Conservation (phyloP, 2,888 invertebrate species). For the Nomada lathburiana region DNA sequence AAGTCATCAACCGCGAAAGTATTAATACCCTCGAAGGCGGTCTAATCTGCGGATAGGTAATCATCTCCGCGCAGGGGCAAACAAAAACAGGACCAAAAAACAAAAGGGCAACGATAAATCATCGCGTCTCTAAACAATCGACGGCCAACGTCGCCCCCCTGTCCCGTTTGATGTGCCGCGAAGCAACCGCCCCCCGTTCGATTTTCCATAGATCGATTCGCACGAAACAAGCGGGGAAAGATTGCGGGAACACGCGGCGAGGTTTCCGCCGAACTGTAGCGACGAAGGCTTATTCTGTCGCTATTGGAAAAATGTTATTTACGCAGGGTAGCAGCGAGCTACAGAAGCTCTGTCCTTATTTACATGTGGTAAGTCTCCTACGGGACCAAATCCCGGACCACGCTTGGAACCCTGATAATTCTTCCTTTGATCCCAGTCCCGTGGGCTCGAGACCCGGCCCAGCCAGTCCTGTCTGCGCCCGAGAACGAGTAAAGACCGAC, state of each 20-base stretch:
- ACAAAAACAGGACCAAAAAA: neutral
- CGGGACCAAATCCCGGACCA: slow-evolving; percentile 84
- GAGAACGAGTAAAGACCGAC: slow-evolving; percentile 74
- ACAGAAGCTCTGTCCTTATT: slow-evolving; percentile 83
- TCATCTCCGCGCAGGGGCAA: slow-evolving; percentile 15
- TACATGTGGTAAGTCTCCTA: slow-evolving; percentile 85
- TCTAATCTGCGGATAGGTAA: slow-evolving; percentile 30
- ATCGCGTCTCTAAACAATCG: neutral
- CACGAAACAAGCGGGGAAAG: slow-evolving; percentile 50
- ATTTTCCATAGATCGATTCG: neutral
- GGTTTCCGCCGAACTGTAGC: slow-evolving; percentile 57
- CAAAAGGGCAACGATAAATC: slow-evolving; percentile 1
- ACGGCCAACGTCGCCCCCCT: neutral
- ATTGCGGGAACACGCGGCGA: slow-evolving; percentile 52
- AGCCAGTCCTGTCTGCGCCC: slow-evolving; percentile 68
- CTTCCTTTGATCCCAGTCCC: slow-evolving; percentile 84
- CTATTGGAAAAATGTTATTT: slow-evolving; percentile 84
- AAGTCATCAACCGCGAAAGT: slow-evolving; percentile 35
- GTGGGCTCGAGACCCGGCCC: slow-evolving; percentile 73
- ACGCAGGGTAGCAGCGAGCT: slow-evolving; percentile 79
- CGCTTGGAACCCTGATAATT: slow-evolving; percentile 84
- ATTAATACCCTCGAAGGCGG: slow-evolving; percentile 23
- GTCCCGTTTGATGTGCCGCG: neutral
- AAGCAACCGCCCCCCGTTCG: neutral
- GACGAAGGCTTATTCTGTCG: slow-evolving; percentile 73